Evolutionary conservation across 2,888 invertebrate species (phyloP), one percentile per base, ranked within the genome.

Genomic region (Thyatira batis): DNA sequence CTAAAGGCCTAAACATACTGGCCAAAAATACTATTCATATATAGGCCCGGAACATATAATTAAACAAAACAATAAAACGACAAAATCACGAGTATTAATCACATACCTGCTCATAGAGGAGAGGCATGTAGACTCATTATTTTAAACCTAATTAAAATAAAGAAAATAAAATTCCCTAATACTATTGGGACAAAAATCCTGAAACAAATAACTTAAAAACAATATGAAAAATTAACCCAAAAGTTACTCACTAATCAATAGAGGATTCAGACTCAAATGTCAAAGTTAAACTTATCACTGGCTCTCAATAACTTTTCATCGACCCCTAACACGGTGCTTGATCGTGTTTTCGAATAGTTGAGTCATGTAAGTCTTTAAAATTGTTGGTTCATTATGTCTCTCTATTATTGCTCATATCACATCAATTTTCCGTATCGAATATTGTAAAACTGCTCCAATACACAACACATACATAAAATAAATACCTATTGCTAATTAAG

Each of bases 161-260:
- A 88, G 78, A 90, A 90, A 90, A 90, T 89, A 89, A 92, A 91
- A 90, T 89, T 89, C 92, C 92, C 92, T 92, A 91, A 91, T 87
- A 85, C 91, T 92, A 92, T 87, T 85, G 91, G 92, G 92, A 92
- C 91, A 91, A 92, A 92, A 92, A 91, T 90, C 90, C 91, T 85
- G 89, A 90, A 91, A 89, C 89, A 89, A 89, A 91, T 88, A 91
- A 92, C 89, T 90, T 91, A 91, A 91, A 92, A 91, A 90, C 89
- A 90, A 89, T 89, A 90, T 86, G 89, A 91, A 90, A 91, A 89
- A 89, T 85, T 85, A 92, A 90, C 87, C 87, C 85, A 87, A 91
- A 91, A 89, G 86, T 90, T 90, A 91, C 90, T 89, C 85, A 90
- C 90, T 91, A 91, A 90, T 89, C 83, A 89, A 89, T 84, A 91